These are phyloP conservation scores for Cremastinae sp. DNA, from an alignment of 2,888 invertebrate species.

Conservation along the genomic window DNA sequence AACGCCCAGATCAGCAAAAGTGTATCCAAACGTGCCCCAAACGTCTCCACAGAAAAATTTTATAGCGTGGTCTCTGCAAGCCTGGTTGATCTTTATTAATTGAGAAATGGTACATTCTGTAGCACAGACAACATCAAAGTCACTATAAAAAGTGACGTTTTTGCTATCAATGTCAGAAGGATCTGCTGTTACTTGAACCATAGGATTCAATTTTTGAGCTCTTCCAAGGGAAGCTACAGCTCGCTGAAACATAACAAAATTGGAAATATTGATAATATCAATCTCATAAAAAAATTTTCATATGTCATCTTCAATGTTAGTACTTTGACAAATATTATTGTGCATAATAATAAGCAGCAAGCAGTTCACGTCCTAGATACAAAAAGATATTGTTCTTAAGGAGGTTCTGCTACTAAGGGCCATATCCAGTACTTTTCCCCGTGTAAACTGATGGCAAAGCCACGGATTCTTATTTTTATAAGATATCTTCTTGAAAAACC, in stretches of 20 bases:
- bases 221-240: slow-evolving; percentile 90
- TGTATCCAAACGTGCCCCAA: slow-evolving; percentile 96
- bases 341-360: no score
- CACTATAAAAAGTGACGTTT: slow-evolving; percentile 86
- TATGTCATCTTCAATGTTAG: no score
- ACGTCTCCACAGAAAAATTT: slow-evolving; percentile 95
- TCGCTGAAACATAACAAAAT: slow-evolving; percentile 82
- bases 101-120: slow-evolving; percentile 88
- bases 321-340: no score
- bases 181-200: slow-evolving; percentile 91
- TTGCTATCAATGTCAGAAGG: slow-evolving; percentile 85
- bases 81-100: slow-evolving; percentile 87
- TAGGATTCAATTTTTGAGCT: slow-evolving; percentile 94
- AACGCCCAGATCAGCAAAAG: slow-evolving; percentile 92
- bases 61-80: slow-evolving; percentile 87
- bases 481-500: no score
- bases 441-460: no score
- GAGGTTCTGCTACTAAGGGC: no score
- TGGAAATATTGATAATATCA: no score
- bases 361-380: no score
- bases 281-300: no score
- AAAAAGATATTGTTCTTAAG: no score
- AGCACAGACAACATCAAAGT: slow-evolving; percentile 92
- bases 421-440: no score
- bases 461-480: no score